Base-by-base conservation (phyloP, 2,888 invertebrate genomes). In the Drosophila formosana region DNA sequence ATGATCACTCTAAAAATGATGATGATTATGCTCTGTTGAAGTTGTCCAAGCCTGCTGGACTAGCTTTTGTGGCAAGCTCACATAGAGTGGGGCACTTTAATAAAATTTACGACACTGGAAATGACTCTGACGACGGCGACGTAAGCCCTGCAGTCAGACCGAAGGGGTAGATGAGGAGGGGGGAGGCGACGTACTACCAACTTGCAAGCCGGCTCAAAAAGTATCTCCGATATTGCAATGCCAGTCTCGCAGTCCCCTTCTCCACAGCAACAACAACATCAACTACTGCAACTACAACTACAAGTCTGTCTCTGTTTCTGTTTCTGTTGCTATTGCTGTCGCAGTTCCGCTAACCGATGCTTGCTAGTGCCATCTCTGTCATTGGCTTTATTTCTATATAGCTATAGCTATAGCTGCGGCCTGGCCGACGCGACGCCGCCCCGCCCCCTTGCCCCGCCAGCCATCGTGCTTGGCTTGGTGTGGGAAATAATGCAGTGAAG, bases 401-500 rank as follows among this genome's bases (percentile, higher is more conserved):
- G 34, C 34, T 9, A 32, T 55, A 28, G 52, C 56, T 56, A 25
- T 56, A 28, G 52, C 57, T 62, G 18, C 50, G 46, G 18, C 49
- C 18, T 34, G 32, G 32, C 32, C 50, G 34, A 41, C 43, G 47
- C 51, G n/a, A 25, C 41, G 43, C 49, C 39, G 60, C 64, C 25
- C 45, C 25, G 23, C 13, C 45, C 9, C 43, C 23, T 23, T 13
- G n/a, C 13, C 39, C 9, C 32, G 39, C 39, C 13, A 4, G 2
- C 28, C 28, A 13, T n/a, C 13, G 41, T 41, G 5, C 13, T 8
- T 11, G 3, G 23, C 13, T 68, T 74, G 78, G 78, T 85, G 81
- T 84, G 88, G 78, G 77, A 82, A 81, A 86, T 85, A 90, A 90
- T 90, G 90, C 81, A 82, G 88, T 90, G 89, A 90, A 90, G 87